Evolutionary conservation across 2,113 vertebrate species (phyloP), one percentile per base, ranked within the genome.

Genomic region (Leuciscus idus): DNA sequence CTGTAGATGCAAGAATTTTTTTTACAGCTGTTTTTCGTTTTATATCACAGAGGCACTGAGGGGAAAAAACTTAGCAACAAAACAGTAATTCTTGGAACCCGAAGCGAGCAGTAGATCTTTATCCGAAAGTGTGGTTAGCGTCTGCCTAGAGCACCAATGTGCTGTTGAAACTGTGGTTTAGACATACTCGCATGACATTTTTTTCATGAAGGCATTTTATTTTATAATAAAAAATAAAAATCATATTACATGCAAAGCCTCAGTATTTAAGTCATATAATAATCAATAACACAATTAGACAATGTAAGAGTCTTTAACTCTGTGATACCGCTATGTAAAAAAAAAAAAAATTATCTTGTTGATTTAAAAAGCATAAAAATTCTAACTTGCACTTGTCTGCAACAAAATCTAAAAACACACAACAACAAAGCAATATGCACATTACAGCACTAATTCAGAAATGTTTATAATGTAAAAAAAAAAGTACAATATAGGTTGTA

Each of bases 141-240:
- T 82, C 6, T 70, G 76, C 28, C 28, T 50, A 26, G 8, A 39
- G 72, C 39, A 61, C 43, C 52, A 48, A 57, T n/a, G 77, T 89
- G 87, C 91, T 81, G 92, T 89, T 91, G 77, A 89, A 78, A 43
- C 88, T 80, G 91, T 86, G 91, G 92, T 92, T 93, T 86, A 84
- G 2, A 81, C 82, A 82, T 26, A 39, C 66, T 66, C 39, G 50
- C 50, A 43, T 33, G 75, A 61, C 72, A 83, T 48, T 50, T 8
- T 33, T 52, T 70, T 77, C 17, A n/a, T 62, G 12, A 88, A 11
- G 15, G 5, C 4, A 46, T 64, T 73, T 83, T 88, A 83, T 61
- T 79, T 28, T 33, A 15, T 39, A 0, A 57, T 33, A 23, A 21
- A n/a, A 43, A 48, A 6, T 8, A 28, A 30, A 55, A 26, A 52